phyloP scores from a whole-genome alignment of 1,140 invertebrate genomes.

The Chrysomallon squamiferum region DNA sequence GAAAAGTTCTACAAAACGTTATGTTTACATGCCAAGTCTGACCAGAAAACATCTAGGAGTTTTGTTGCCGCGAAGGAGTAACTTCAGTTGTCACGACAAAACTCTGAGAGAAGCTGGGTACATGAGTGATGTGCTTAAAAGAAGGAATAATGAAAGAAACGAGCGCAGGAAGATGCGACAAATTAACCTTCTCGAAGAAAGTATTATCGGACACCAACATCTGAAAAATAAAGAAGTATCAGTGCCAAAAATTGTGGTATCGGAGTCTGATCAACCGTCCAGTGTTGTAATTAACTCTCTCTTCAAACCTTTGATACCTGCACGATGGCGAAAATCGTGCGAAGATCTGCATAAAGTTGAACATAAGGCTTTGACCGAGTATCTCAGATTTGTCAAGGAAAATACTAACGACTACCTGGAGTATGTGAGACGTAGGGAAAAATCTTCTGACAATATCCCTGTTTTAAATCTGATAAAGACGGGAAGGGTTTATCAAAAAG shows the following conservation, averaged over 20 bases:
- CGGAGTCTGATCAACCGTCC: background rate
- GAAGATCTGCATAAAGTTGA: constrained; percentile 29
- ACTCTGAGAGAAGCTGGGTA: constrained; percentile 41
- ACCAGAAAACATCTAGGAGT: constrained; percentile 38
- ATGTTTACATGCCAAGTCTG: no score
- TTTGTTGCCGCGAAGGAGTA: constrained; percentile 41
- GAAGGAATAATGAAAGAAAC: constrained; percentile 7
- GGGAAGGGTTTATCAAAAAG: constrained; percentile 31
- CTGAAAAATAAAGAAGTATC: constrained; percentile 8
- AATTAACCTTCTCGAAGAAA: constrained; percentile 7
- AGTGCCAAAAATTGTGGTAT: background rate
- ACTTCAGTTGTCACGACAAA: constrained; percentile 47
- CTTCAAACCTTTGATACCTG: no score
- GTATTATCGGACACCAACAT: background rate
- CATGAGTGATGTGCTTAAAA: constrained; percentile 17
- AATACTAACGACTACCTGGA: constrained; percentile 43
- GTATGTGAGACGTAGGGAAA: constrained; percentile 15
- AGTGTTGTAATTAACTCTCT: no score
- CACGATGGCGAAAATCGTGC: background rate
- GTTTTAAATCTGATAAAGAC: constrained; percentile 22
- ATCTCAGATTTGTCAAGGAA: constrained; percentile 47
- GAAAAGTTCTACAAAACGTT: no score
- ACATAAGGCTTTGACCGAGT: constrained; percentile 36
- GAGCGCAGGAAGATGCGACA: background rate
- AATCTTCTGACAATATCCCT: constrained; percentile 12